Percentiles rank a stretch among this genome's conserved stretches.
These are phyloP conservation scores for Ailuropoda melanoleuca DNA, from an alignment of 2,113 vertebrate genomes.

Conservation along the genomic window DNA sequence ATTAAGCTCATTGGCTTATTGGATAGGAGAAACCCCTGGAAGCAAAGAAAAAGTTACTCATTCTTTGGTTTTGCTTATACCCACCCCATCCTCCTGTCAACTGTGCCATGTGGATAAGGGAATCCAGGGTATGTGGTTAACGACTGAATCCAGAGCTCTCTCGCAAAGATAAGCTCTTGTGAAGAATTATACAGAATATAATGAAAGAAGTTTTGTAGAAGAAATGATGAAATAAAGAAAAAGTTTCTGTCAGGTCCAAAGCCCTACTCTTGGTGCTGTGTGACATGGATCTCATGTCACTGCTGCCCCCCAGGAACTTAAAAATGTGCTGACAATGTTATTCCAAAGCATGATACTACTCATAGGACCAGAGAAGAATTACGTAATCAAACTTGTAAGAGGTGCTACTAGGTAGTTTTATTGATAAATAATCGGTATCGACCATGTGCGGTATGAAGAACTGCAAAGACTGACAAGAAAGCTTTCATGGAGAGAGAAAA, in stretches of 20 bases:
- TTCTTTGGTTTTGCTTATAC: neutral
- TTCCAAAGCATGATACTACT: neutral
- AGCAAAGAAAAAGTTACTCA: neutral
- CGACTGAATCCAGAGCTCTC: neutral
- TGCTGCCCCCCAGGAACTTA: neutral
- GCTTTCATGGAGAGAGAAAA: neutral
- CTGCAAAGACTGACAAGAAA: neutral
- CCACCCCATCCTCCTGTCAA: neutral
- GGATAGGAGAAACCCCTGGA: neutral
- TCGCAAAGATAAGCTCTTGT: neutral
- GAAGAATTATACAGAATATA: neutral
- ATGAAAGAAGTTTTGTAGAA: neutral
- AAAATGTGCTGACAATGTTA: neutral
- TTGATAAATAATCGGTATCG: neutral
- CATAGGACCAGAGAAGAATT: neutral
- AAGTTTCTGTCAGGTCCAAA: neutral
- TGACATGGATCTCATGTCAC: neutral
- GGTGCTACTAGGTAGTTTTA: neutral
- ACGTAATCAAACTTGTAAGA: neutral
- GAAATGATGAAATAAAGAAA: neutral
- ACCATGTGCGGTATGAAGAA: neutral
- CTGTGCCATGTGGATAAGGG: neutral
- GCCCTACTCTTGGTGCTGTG: neutral
- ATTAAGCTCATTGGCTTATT: neutral
- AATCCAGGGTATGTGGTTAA: neutral